Conservation (phyloP, 2,113 vertebrate species). For the Passer domesticus region DNA sequence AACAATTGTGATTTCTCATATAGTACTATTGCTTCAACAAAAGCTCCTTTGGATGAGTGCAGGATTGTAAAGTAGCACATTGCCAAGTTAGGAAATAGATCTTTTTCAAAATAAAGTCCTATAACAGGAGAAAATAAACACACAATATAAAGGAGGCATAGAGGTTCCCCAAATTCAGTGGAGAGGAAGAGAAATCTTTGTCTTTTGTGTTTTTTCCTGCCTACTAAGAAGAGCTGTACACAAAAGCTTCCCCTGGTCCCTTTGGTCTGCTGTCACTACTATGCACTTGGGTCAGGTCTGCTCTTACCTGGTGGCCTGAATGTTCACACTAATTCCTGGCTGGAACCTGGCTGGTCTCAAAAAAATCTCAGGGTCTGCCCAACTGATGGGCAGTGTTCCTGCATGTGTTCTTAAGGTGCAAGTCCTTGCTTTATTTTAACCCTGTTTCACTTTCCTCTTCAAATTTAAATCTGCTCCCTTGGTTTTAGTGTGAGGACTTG, state of each 20-base stretch:
- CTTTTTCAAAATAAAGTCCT: background rate
- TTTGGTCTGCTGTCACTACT: background rate
- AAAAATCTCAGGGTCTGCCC: background rate
- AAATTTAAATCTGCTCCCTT: background rate
- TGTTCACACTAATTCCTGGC: accelerated
- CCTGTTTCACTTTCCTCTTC: background rate
- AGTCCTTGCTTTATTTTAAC: background rate
- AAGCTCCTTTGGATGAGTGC: background rate
- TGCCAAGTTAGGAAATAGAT: background rate
- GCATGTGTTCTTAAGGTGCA: background rate
- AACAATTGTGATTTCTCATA: background rate
- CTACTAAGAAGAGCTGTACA: background rate
- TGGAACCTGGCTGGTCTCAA: background rate
- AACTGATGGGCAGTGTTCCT: background rate
- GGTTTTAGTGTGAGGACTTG: background rate
- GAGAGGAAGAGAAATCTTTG: background rate
- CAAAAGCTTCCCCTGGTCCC: background rate
- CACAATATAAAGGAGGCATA: background rate
- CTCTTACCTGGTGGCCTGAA: background rate
- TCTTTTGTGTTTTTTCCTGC: background rate
- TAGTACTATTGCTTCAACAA: background rate
- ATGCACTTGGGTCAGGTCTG: background rate
- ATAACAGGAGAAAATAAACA: background rate
- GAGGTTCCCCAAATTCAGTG: background rate
- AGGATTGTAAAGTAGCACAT: background rate